Base-by-base conservation (phyloP, 2,888 invertebrate genomes). In the Nomada flava region DNA sequence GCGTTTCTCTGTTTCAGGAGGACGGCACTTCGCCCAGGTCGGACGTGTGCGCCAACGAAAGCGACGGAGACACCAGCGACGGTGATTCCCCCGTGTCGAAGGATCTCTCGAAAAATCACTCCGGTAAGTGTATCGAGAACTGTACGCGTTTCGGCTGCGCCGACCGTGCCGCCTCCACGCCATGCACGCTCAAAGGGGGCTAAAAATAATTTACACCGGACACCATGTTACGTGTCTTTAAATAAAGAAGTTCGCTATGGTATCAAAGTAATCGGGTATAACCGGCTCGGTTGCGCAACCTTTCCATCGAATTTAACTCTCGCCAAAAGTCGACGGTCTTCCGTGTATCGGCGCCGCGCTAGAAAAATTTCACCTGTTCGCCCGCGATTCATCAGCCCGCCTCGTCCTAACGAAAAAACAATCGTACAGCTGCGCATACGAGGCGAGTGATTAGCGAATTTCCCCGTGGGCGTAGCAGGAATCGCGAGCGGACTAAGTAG, bases 1-100 rank as follows among this genome's bases (percentile, higher is more conserved):
- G 50, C 52, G n/a, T 57, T 83, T 47, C 9, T 18, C 42, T 76
- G 86, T 90, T 92, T 62, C 90, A 93, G 94, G 93, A 93, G 84
- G 93, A 92, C 67, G 92, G 90, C 67, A 90, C 91, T 76, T 93
- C 93, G 57, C 93, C 92, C 64, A 91, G 93, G 84, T 93, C 93
- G 74, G 93, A 93, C 86, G 90, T 91, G 67, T 93, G 92, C 80
- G 93, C 91, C 53, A 93, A 92, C 79, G 93, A 93, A 86, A 93
- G 93, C 89, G 93, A 93, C 86, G 93, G 90, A 64, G 94, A 93
- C 79, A 91, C 91, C 76, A 93, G 93, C 86, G 93, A 93, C 84
- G 92, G 91, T 63, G 93, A 93, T 79, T 91, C 93, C 76, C 91
- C 92, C 1, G 89, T 90, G 57, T 87, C 91, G n/a, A 93, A 93